Evolutionary conservation across 2,888 invertebrate genomes (phyloP).

Genomic region (Scaptodrosophila latifasciaeformis): DNA sequence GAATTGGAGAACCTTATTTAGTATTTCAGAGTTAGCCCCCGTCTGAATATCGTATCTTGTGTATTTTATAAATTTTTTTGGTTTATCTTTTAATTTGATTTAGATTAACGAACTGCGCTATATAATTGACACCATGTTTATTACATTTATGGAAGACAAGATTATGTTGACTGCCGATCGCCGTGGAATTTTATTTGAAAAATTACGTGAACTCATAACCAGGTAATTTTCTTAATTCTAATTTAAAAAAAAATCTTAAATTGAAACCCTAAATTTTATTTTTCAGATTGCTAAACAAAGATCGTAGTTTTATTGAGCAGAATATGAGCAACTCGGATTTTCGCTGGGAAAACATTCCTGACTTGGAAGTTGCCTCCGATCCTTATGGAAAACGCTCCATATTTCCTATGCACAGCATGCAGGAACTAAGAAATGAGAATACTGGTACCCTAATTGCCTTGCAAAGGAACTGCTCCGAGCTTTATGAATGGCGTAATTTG

Average conservation of each 20-base stretch:
- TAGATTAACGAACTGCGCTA: slow-evolving; percentile 86
- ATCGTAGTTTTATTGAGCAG: slow-evolving; percentile 73
- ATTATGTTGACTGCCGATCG: slow-evolving; percentile 69
- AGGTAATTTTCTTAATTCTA: slow-evolving; percentile 67
- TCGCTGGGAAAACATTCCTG: slow-evolving; percentile 68
- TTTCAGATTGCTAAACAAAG: slow-evolving; percentile 74
- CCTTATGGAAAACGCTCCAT: slow-evolving; percentile 71
- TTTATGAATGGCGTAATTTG: slow-evolving; percentile 75
- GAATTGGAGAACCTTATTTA: too few relatives aligned
- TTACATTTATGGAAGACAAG: slow-evolving; percentile 73
- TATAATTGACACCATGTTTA: slow-evolving; percentile 82
- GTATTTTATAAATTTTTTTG: neutral
- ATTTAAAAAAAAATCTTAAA: neutral
- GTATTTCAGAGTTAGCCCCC: too few relatives aligned
- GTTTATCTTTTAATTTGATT: slow-evolving; percentile 79
- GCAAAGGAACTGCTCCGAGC: slow-evolving; percentile 74
- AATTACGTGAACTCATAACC: slow-evolving; percentile 60
- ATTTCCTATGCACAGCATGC: slow-evolving; percentile 77
- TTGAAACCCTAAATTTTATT: neutral
- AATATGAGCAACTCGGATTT: slow-evolving; percentile 66
- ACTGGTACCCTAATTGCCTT: slow-evolving; percentile 69
- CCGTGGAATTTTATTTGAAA: slow-evolving; percentile 48
- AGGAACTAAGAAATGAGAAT: slow-evolving; percentile 74
- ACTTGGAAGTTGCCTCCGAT: slow-evolving; percentile 68
- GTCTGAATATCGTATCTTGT: neutral